A percentile compares a stretch with the other conserved stretches of the same genome.
Evolutionary conservation across 1,140 invertebrate species (phyloP).

Genomic region (Brachionus rubens): DNA sequence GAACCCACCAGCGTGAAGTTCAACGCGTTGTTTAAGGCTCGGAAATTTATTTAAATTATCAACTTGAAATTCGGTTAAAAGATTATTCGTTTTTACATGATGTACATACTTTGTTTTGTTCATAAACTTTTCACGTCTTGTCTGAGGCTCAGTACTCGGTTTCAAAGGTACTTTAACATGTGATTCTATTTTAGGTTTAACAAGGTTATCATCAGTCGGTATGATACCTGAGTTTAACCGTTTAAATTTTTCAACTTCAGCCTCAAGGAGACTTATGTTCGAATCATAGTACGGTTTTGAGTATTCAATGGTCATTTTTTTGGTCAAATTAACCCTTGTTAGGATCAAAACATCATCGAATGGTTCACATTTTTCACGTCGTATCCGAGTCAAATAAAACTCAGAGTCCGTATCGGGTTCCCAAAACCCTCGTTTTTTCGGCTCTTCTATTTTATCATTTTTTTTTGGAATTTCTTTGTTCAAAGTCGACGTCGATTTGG

Average conservation of each 20-base stretch:
- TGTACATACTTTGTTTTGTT: constrained; percentile 13
- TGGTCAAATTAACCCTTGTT: neutral
- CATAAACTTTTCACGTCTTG: neutral
- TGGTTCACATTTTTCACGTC: constrained; percentile 15
- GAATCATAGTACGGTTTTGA: constrained; percentile 30
- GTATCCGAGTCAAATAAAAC: constrained; percentile 17
- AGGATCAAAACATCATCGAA: neutral
- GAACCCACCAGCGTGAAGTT: neutral
- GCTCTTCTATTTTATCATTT: neutral
- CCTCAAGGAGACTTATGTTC: constrained; percentile 2
- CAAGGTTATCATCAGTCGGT: neutral
- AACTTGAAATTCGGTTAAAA: neutral
- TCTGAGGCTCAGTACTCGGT: neutral
- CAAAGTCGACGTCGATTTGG: neutral
- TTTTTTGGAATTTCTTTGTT: neutral
- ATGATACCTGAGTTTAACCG: neutral
- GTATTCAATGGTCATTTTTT: constrained; percentile 1
- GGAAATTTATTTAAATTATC: constrained; percentile 5
- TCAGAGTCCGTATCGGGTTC: constrained; percentile 3
- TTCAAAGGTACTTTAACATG: neutral
- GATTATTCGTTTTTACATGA: neutral
- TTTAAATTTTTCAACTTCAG: constrained; percentile 12
- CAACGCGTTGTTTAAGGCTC: neutral
- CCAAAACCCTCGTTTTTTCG: neutral
- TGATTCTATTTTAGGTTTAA: neutral